phyloP scores from a whole-genome alignment of 2,888 invertebrate genomes.

The Ditylenchus weischeri region DNA sequence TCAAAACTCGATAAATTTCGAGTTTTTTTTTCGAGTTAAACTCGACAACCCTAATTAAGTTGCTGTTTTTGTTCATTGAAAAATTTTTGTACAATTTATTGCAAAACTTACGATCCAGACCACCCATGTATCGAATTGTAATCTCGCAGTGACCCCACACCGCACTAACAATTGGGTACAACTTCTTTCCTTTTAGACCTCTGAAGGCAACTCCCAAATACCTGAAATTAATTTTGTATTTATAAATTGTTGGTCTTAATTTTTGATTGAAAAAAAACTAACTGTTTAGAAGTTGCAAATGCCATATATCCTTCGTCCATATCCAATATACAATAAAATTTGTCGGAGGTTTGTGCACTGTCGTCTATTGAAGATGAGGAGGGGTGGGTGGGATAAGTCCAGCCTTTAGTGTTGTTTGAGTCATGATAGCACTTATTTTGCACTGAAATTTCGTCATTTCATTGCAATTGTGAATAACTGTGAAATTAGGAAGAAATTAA shows the following conservation, averaged over 20 bases:
- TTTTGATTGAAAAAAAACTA: too few species aligned
- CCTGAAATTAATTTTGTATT: slow-evolving; percentile 33
- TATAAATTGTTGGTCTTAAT: too few species aligned
- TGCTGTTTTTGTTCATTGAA: too few species aligned
- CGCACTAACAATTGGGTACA: slow-evolving; percentile 92
- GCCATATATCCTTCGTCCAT: slow-evolving; percentile 99
- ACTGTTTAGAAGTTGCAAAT: slow-evolving; percentile 91
- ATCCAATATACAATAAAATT: slow-evolving; percentile 69
- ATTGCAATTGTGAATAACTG: too few species aligned
- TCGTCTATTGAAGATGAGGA: slow-evolving; percentile 15
- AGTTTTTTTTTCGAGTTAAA: too few species aligned
- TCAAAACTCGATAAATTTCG: too few species aligned
- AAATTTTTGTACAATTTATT: too few species aligned
- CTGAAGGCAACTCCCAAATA: slow-evolving; percentile 85
- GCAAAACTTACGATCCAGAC: slow-evolving; percentile 64
- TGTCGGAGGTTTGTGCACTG: slow-evolving; percentile 61
- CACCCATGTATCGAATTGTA: slow-evolving; percentile 96
- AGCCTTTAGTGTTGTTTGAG: slow-evolving; percentile 62
- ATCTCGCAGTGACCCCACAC: slow-evolving; percentile 99
- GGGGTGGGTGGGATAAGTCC: slow-evolving; percentile 45
- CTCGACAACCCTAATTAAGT: too few species aligned
- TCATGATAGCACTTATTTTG: slow-evolving; percentile 90
- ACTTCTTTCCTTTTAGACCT: slow-evolving; percentile 89
- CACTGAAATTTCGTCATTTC: too few species aligned
- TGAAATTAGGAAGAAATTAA: too few species aligned